phyloP scores from a whole-genome alignment of 2,113 vertebrate genomes.

The Gadus macrocephalus region DNA sequence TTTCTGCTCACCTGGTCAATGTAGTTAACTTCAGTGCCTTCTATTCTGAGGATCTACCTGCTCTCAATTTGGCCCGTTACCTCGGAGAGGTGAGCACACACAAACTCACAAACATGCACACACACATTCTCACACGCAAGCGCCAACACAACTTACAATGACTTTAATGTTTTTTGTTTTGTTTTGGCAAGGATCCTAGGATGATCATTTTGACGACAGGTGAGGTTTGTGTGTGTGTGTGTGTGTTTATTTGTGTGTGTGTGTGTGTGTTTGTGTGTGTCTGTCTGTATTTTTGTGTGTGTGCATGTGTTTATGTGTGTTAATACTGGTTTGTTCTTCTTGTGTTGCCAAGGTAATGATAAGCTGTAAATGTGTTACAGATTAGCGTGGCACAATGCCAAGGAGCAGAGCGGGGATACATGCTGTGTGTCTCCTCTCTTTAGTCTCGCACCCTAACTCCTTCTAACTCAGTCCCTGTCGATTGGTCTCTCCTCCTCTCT shows the following conservation, averaged over 20 bases:
- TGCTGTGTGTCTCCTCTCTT: not conserved
- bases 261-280: slow-evolving; percentile 4
- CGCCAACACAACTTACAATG: not conserved
- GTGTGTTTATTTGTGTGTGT: not conserved
- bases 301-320: not conserved
- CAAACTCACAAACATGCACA: not conserved
- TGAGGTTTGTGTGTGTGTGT: slow-evolving; percentile 57
- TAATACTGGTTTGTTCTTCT: not conserved
- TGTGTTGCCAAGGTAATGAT: slow-evolving; percentile 6
- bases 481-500: not conserved
- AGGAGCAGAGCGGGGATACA: slow-evolving; percentile 12
- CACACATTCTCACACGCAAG: not conserved
- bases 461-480: not conserved
- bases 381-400: slow-evolving; percentile 27
- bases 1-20: slow-evolving; percentile 90
- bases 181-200: slow-evolving; percentile 79
- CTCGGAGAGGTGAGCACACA: slow-evolving; percentile 81
- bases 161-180: slow-evolving; percentile 4
- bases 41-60: slow-evolving; percentile 83
- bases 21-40: slow-evolving; percentile 84
- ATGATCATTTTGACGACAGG: slow-evolving; percentile 86
- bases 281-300: not conserved
- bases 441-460: not conserved
- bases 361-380: slow-evolving; percentile 25
- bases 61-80: slow-evolving; percentile 86